These are phyloP conservation scores for Rhodinocichla rosea DNA, from an alignment of 2,113 vertebrate species.

Conservation along the genomic window DNA sequence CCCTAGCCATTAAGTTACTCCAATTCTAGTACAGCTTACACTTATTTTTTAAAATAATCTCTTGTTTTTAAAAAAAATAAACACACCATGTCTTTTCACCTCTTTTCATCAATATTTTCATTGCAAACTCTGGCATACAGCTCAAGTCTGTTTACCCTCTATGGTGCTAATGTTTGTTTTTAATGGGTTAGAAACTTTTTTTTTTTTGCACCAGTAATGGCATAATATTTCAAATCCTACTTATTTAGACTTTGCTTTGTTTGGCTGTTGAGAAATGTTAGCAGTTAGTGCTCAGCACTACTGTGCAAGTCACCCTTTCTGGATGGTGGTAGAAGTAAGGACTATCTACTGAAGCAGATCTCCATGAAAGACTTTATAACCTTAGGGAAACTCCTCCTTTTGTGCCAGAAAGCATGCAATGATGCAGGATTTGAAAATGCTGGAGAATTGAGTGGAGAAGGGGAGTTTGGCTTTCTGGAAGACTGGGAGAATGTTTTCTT, in stretches of 20 bases:
- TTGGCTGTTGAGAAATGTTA: neutral
- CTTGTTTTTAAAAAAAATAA: neutral
- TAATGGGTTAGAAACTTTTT: neutral
- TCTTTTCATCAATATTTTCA: neutral
- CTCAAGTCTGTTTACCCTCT: neutral
- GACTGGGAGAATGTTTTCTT: neutral
- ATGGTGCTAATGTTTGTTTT: neutral
- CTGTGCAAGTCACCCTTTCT: neutral
- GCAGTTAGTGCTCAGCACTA: neutral
- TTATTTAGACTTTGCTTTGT: slow-evolving; percentile 1
- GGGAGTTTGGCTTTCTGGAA: neutral
- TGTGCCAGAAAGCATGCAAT: neutral
- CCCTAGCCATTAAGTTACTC: neutral
- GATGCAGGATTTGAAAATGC: neutral
- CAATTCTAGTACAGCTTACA: neutral
- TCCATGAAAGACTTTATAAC: neutral
- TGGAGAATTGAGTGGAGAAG: neutral
- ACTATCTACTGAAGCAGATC: neutral
- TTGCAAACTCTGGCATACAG: neutral
- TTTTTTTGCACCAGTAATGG: neutral
- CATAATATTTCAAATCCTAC: neutral
- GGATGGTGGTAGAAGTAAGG: neutral
- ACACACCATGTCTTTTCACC: neutral
- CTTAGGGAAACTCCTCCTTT: neutral
- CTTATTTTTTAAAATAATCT: neutral